Conservation (phyloP, 1,140 invertebrate species). For the Neuroterus valhalla region DNA sequence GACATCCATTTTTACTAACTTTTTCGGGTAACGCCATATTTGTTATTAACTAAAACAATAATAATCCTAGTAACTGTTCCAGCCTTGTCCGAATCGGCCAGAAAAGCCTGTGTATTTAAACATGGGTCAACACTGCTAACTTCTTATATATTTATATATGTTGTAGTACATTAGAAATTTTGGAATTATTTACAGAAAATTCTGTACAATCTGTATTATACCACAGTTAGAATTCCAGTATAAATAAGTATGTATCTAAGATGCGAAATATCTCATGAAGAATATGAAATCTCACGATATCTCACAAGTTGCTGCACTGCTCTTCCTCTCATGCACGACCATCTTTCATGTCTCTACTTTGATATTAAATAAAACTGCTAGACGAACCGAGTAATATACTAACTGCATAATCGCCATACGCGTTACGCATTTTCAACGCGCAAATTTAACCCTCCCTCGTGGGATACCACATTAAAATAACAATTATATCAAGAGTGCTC, state of each 20-base stretch:
- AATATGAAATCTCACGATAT: slow-evolving; percentile 11
- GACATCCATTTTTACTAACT: too few relatives aligned
- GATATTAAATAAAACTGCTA: slow-evolving; percentile 38
- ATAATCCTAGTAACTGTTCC: too few relatives aligned
- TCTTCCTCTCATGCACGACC: slow-evolving; percentile 47
- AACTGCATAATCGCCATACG: slow-evolving; percentile 44
- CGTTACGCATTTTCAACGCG: slow-evolving; percentile 50
- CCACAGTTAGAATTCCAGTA: too few relatives aligned
- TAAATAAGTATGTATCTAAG: not conserved
- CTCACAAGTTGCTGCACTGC: not conserved
- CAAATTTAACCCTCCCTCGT: slow-evolving; percentile 52
- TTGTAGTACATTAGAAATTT: too few relatives aligned
- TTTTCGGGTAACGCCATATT: too few relatives aligned
- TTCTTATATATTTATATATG: too few relatives aligned
- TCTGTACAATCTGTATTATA: too few relatives aligned
- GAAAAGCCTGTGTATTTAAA: too few relatives aligned
- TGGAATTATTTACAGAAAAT: too few relatives aligned
- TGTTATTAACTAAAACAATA: too few relatives aligned
- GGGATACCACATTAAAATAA: slow-evolving; percentile 49
- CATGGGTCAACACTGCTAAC: too few relatives aligned
- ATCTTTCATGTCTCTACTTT: slow-evolving; percentile 43
- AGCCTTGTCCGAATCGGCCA: too few relatives aligned
- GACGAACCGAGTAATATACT: slow-evolving; percentile 42
- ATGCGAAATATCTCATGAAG: not conserved
- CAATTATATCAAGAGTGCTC: slow-evolving; percentile 36